Evolutionary conservation across 2,113 vertebrate species (phyloP), one percentile per base, ranked within the genome.

Genomic region (Madoqua kirkii): DNA sequence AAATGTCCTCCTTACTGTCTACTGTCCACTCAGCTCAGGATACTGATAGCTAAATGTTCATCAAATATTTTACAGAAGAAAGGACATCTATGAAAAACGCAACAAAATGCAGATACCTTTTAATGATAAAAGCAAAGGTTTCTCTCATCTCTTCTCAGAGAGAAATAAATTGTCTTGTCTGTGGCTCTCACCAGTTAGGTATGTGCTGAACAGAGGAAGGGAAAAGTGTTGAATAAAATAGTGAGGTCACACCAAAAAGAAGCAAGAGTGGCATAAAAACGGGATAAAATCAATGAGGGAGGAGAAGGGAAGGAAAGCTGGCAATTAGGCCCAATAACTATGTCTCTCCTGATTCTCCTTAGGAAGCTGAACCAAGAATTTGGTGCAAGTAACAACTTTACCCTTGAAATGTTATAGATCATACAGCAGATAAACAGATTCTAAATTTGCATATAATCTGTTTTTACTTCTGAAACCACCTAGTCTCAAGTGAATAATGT

Each of bases 181-280:
- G 97, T 96, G 95, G 92, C 27, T 98, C 95, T 98, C 98, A 98
- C 97, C 98, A 97, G 97, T 98, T 96, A 96, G 79, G 54, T 98
- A 97, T 0, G 89, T 97, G 97, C 98, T 98, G 97, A 96, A 98
- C 95, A 98, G 97, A 98, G 93, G 97, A 71, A 94, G 96, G 96
- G 97, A 94, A 98, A 95, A 97, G 78, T 48, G 94, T 81, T 98
- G 91, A 98, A 97, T 89, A 59, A 87, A 87, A 95, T 27, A 62
- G 81, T 1, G 79, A 33, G 29, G 74, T 87, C 3, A 84, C 92
- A 97, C 84, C 95, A 36, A 82, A 93, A 94, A 89, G 79, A 85
- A 90, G 57, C 14, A 64, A 57, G 25, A 29, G 13, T 15, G 4
- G 71, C 27, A 1, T 6, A 40, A 14, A 48, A 15, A 0, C 9